phyloP scores from a whole-genome alignment of 2,797 vertebrate species.

The Ctenosaura bakeri region DNA sequence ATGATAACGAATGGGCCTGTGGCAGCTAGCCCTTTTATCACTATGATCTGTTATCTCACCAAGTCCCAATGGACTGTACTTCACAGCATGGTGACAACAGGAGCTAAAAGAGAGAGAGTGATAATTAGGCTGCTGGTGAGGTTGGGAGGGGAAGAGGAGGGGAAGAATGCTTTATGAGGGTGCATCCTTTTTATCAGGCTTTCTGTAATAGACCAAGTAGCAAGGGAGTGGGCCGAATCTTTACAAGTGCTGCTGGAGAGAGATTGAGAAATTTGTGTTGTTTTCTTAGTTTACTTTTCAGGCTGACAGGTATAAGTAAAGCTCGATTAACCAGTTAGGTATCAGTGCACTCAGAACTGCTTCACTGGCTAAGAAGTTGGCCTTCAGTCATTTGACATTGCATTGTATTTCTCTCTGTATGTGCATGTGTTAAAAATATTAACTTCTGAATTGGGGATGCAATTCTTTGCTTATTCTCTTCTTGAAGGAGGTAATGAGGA shows the following conservation, averaged over 20 bases:
- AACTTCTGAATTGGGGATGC: too few species aligned
- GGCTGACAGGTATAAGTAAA: background rate
- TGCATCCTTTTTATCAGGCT: background rate
- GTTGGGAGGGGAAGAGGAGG: too few species aligned
- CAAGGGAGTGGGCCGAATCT: background rate
- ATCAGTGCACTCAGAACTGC: background rate
- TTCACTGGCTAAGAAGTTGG: background rate
- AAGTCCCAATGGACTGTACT: background rate
- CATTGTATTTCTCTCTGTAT: background rate
- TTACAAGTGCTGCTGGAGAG: background rate
- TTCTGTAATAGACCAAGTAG: slow-evolving; percentile 29
- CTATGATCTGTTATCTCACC: slow-evolving; percentile 33
- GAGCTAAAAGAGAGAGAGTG: background rate
- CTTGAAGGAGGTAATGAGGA: too few species aligned
- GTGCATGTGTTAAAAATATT: background rate
- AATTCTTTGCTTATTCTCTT: too few species aligned
- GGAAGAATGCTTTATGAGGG: background rate
- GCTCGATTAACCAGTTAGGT: background rate
- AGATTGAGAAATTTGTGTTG: background rate
- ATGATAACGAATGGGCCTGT: slow-evolving; percentile 29
- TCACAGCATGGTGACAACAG: background rate
- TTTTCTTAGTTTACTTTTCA: background rate
- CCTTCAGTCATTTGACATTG: background rate
- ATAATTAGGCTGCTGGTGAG: slow-evolving; percentile 44
- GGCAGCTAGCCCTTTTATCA: slow-evolving; percentile 25